Percentiles rank a stretch among this genome's conserved stretches.
Evolutionary conservation across 2,888 invertebrate species (phyloP).

Genomic region (Amaurobius ferox): DNA sequence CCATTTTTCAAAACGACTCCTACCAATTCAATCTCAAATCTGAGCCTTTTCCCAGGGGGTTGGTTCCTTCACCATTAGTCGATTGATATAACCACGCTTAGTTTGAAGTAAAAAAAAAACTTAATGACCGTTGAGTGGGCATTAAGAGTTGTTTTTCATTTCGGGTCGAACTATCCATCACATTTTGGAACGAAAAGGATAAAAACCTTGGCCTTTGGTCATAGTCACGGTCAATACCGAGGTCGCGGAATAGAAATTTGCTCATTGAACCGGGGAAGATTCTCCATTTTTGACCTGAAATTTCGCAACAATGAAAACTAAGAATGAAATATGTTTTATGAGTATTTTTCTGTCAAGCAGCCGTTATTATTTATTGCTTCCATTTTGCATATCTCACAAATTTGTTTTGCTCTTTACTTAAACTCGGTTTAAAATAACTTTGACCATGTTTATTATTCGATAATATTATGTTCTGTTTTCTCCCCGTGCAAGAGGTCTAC

Average conservation of each 20-base stretch:
- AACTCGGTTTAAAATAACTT: too few species aligned
- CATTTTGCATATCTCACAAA: too few species aligned
- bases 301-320: not conserved
- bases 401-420: too few species aligned
- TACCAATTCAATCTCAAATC: not conserved
- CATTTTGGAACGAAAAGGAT: not conserved
- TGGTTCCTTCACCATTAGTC: not conserved
- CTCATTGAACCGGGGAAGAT: not conserved
- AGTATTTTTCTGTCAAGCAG: too few species aligned
- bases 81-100: not conserved
- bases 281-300: slow-evolving; percentile 33
- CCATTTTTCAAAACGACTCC: too few species aligned
- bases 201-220: slow-evolving; percentile 46
- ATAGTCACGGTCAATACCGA: slow-evolving; percentile 40
- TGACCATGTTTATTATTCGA: too few species aligned
- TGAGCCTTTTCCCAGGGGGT: not conserved
- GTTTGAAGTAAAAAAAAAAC: not conserved
- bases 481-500: too few species aligned
- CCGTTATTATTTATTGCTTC: too few species aligned
- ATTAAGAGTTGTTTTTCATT: not conserved
- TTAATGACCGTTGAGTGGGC: not conserved
- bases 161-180: not conserved
- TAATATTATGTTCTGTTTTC: too few species aligned
- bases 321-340: too few species aligned
- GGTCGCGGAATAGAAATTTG: not conserved